Evolutionary conservation across 35 echinoderm and acorn worm species (phyloP).

Genomic region (Amphiura filiformis): DNA sequence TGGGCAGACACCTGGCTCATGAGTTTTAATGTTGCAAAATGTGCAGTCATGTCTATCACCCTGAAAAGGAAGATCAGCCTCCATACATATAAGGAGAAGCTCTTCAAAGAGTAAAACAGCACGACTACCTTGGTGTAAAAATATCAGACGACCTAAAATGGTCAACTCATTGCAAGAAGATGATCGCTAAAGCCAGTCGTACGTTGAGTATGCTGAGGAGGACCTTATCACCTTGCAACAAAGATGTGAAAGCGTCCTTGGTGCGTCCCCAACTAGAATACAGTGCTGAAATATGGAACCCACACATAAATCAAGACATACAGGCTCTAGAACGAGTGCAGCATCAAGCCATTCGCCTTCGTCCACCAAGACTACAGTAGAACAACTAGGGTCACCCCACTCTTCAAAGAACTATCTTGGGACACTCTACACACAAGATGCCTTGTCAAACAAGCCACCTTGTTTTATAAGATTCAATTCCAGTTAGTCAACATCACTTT

Average conservation of each 20-base stretch:
- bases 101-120: neutral
- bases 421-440: conserved; percentile 12
- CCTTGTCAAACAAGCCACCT: neutral
- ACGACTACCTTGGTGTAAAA: conserved; percentile 38
- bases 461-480: conserved; percentile 30
- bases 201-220: conserved; percentile 23
- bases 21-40: conserved; percentile 49
- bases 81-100: neutral
- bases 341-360: conserved; percentile 20
- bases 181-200: neutral
- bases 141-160: conserved; percentile 33
- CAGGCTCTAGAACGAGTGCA: conserved; percentile 29
- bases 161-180: conserved; percentile 16
- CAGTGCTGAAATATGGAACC: conserved; percentile 19
- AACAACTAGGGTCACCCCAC: neutral
- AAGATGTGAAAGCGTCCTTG: conserved; percentile 33
- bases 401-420: conserved; percentile 23
- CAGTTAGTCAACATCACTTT: conserved; percentile 15
- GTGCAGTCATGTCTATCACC: conserved; percentile 20
- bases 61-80: conserved; percentile 32
- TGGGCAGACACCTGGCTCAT: conserved; percentile 41
- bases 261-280: conserved; percentile 51
- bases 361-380: conserved; percentile 19
- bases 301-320: neutral
- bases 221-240: conserved; percentile 23